phyloP scores from a whole-genome alignment of 2,797 vertebrate species.

The Sebastes matsubarae region DNA sequence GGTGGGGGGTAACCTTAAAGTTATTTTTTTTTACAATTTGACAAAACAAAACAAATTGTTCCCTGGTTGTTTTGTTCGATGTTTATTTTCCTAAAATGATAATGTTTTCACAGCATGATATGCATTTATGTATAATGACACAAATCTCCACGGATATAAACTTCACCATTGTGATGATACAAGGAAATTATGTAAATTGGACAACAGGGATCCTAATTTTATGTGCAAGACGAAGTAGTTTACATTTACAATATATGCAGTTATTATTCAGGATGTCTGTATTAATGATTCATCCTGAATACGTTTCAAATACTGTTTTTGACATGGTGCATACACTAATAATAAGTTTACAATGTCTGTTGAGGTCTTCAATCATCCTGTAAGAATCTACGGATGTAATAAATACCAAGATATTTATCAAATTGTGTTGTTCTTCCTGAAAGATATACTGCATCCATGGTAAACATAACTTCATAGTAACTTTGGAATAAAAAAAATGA shows the following conservation, averaged over 20 bases:
- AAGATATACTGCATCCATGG: background rate
- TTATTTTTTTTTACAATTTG: background rate
- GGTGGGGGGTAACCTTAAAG: background rate
- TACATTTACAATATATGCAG: background rate
- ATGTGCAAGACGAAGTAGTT: background rate
- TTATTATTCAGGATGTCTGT: background rate
- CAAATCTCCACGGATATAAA: constrained; percentile 10
- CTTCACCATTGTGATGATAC: background rate
- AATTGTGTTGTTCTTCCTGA: background rate
- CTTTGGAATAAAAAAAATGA: background rate
- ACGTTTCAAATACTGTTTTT: background rate
- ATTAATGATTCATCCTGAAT: background rate
- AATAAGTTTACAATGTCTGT: background rate
- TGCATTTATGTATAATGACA: background rate
- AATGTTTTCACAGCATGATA: background rate
- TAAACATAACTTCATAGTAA: background rate
- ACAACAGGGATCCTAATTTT: background rate
- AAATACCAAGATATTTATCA: background rate
- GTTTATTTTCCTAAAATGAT: background rate
- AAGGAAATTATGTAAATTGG: constrained; percentile 10
- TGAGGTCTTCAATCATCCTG: background rate
- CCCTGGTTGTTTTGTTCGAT: background rate
- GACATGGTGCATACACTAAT: background rate
- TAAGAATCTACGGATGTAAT: background rate
- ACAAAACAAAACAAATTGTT: background rate